A percentile compares a stretch with the other conserved stretches of the same genome.
phyloP scores from a whole-genome alignment of 1,140 invertebrate species.

The Drosophila ficusphila region DNA sequence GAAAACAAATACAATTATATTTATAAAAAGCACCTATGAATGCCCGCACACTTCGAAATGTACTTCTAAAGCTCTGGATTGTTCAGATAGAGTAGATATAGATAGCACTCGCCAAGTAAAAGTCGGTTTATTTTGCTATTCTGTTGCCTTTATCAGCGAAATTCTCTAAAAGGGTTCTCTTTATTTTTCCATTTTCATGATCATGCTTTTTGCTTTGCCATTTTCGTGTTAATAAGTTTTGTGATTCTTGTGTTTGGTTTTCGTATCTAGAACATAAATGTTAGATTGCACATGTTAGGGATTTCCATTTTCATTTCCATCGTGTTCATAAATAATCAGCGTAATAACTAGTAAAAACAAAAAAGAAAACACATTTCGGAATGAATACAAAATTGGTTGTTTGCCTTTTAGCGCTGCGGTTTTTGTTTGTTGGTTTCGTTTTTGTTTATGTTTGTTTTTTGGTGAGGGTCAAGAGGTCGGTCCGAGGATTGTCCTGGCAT shows the following conservation, averaged over 20 bases:
- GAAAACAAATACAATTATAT: constrained; percentile 61
- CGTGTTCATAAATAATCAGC: constrained; percentile 61
- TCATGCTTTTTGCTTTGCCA: constrained; percentile 60
- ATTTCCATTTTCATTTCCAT: constrained; percentile 42
- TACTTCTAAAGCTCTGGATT: too few species aligned
- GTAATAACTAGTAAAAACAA: constrained; percentile 68
- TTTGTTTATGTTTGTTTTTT: constrained; percentile 21
- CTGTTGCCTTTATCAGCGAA: constrained; percentile 80
- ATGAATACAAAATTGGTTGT: constrained; percentile 72
- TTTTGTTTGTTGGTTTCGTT: constrained; percentile 13
- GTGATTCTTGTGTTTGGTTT: constrained; percentile 62
- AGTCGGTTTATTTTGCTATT: constrained; percentile 58
- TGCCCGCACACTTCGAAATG: not conserved
- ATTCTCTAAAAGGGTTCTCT: constrained; percentile 81
- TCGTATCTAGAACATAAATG: constrained; percentile 68
- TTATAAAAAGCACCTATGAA: constrained; percentile 40
- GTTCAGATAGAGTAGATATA: too few species aligned
- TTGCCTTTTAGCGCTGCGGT: constrained; percentile 71
- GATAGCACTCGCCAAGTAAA: constrained; percentile 6
- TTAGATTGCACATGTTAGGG: constrained; percentile 76
- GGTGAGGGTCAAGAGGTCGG: constrained; percentile 8
- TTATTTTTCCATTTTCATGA: constrained; percentile 65
- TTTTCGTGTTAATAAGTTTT: constrained; percentile 64
- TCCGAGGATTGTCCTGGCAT: constrained; percentile 35
- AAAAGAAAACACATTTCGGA: constrained; percentile 67